A percentile compares a stretch with the other conserved stretches of the same genome.
Conservation (phyloP, 2,797 vertebrate species). For the Diplodus sargus region DNA sequence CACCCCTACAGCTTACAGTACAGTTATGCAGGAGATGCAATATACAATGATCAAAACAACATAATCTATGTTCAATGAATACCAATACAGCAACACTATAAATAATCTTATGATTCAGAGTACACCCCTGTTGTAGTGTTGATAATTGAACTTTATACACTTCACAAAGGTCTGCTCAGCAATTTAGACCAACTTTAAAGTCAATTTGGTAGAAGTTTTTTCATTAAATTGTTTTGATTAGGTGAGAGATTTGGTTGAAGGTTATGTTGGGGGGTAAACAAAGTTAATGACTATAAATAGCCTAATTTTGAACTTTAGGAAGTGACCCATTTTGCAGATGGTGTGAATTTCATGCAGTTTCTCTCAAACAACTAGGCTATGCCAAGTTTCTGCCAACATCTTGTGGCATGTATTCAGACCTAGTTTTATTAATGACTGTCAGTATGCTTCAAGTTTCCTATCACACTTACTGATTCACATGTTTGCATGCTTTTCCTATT, state of each 20-base stretch:
- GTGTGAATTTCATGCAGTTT: constrained; percentile 39
- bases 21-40: neutral
- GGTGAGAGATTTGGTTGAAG: constrained; percentile 1
- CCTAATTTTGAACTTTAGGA: constrained; percentile 47
- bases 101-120: neutral
- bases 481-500: constrained; percentile 68
- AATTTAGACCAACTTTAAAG: neutral
- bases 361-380: constrained; percentile 44
- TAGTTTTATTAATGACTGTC: constrained; percentile 55
- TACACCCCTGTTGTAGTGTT: neutral
- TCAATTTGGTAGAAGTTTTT: neutral
- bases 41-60: neutral
- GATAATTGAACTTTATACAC: neutral
- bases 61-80: neutral
- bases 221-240: constrained; percentile 6
- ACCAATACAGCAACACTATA: neutral
- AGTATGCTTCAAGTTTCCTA: constrained; percentile 44
- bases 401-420: constrained; percentile 56
- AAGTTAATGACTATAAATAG: constrained; percentile 28
- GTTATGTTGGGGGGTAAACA: neutral
- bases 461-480: constrained; percentile 51
- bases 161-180: neutral
- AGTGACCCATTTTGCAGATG: constrained; percentile 55
- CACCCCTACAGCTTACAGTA: too few relatives aligned
- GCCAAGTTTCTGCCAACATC: constrained; percentile 40